Evolutionary conservation across 2,888 invertebrate genomes (phyloP), one percentile per base, ranked within the genome.

Genomic region (Chironomus riparius): DNA sequence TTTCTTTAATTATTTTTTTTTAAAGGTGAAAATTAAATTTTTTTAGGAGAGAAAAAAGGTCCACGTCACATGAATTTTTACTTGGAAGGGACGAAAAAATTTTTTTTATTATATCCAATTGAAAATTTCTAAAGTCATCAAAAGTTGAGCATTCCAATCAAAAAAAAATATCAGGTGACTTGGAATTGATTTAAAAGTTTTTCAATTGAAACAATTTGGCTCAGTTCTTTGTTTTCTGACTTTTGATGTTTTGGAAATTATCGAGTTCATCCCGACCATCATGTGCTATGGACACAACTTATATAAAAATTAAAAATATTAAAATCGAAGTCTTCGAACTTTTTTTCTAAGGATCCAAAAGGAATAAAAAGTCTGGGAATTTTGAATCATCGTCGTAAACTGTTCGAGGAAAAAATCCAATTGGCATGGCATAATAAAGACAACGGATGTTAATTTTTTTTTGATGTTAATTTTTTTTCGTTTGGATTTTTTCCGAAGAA

Each of bases 361-460:
- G 65, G 56, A 56, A 56, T 56, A 38, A 38, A 38, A 38, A 38
- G 38, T 1, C 10, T 56, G 21, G 13, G 13, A 2, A 24, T 22
- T 7, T 50, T 56, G 18, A 18, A 18, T 15, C 56, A 18, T 18
- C 18, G 56, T 15, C 24, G 61, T 61, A 74, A 71, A 71, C 68
- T 21, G 68, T 74, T 48, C 74, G 21, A 74, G n/a, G 24, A 65
- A 68, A 48, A 74, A 47, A 28, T 68, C 56, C 65, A 65, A 18
- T n/a, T 74, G 74, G 74, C 74, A 74, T 74, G 74, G 74, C 74
- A 74, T 68, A 68, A 68, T 74, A 74, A 73, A 74, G 74, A 74
- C 74, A 74, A 73, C 68, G n/a, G 65, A 65, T 65, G 65, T 65
- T 65, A 24, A 21, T 13, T 21, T 65, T 18, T 65, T 65, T 13